Evolutionary conservation across 2,888 invertebrate species (phyloP).

Genomic region (Melanargia galathea): DNA sequence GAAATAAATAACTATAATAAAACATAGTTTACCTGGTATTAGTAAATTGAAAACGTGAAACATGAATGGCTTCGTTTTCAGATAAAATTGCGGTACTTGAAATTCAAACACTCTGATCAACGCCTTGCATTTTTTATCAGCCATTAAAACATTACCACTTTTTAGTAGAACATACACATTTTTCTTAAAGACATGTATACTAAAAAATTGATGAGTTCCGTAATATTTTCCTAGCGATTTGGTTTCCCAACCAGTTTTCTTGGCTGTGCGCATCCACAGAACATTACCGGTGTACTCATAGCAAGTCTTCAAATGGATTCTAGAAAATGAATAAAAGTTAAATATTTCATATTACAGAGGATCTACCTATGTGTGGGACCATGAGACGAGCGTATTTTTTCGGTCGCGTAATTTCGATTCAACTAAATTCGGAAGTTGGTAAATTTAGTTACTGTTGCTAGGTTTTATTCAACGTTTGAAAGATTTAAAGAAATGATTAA

Average conservation of each 20-base stretch:
- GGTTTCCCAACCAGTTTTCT: slow-evolving; percentile 22
- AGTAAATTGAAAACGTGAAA: slow-evolving; percentile 48
- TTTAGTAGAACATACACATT: slow-evolving; percentile 48
- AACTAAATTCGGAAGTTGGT: too few relatives aligned
- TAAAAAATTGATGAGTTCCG: slow-evolving; percentile 22
- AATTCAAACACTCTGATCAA: slow-evolving; percentile 24
- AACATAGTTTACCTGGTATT: slow-evolving; percentile 47
- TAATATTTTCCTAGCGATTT: slow-evolving; percentile 31
- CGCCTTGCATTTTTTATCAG: slow-evolving; percentile 21
- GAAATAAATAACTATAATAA: not conserved
- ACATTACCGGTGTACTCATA: slow-evolving; percentile 30
- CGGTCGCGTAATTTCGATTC: too few relatives aligned
- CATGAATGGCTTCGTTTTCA: slow-evolving; percentile 35
- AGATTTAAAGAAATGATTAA: too few relatives aligned
- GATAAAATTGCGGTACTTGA: slow-evolving; percentile 20
- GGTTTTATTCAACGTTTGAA: too few relatives aligned
- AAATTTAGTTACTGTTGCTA: too few relatives aligned
- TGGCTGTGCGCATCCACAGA: slow-evolving; percentile 27
- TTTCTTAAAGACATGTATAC: slow-evolving; percentile 31
- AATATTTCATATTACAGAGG: not conserved
- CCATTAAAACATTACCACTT: slow-evolving; percentile 45
- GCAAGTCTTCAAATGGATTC: slow-evolving; percentile 31
- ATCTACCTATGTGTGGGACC: too few relatives aligned
- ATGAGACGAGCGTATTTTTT: too few relatives aligned
- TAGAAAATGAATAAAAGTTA: slow-evolving; percentile 2